Evolutionary conservation across 2,797 vertebrate genomes (phyloP).

Genomic region (Tolypeutes matacus): DNA sequence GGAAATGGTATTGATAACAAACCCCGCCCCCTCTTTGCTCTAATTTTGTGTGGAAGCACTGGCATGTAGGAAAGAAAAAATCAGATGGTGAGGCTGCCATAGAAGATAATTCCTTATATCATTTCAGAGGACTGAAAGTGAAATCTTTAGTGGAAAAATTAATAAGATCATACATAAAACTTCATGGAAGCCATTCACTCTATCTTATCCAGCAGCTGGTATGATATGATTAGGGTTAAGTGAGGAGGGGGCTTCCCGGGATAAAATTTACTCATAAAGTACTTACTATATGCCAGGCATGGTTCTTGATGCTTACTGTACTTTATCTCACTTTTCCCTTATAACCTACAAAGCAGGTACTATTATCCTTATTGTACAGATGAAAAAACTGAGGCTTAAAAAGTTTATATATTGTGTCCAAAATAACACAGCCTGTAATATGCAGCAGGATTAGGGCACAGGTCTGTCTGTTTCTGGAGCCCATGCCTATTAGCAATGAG

Average conservation of each 20-base stretch:
- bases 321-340: not conserved
- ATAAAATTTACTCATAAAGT: not conserved
- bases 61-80: not conserved
- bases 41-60: conserved; percentile 15
- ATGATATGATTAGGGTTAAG: not conserved
- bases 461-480: not conserved
- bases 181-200: not conserved
- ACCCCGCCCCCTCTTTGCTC: not conserved
- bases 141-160: conserved; percentile 32
- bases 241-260: not conserved
- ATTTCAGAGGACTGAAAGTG: not conserved
- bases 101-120: not conserved
- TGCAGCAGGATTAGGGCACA: not conserved
- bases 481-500: not conserved
- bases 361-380: not conserved
- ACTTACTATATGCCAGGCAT: not conserved
- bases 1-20: not conserved
- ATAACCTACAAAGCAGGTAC: not conserved
- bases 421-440: not conserved
- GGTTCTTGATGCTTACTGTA: not conserved
- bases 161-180: conserved; percentile 4
- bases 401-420: not conserved
- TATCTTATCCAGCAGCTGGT: not conserved
- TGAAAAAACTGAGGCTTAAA: not conserved
- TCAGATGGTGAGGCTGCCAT: not conserved